A percentile compares a stretch with the other conserved stretches of the same genome.
Evolutionary conservation across 1,140 invertebrate species (phyloP).

Genomic region (Phocides pigmalion): DNA sequence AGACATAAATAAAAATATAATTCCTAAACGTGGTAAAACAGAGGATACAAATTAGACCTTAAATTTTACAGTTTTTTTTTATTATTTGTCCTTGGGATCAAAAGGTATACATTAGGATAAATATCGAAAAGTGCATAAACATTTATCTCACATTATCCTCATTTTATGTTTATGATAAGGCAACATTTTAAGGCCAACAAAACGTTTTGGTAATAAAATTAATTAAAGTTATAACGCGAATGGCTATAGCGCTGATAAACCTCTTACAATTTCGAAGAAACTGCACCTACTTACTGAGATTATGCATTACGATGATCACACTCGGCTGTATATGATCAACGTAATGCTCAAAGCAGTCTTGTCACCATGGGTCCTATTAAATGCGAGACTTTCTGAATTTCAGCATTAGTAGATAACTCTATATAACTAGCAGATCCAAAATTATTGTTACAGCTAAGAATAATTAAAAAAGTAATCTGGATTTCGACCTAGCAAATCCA

Average conservation of each 20-base stretch:
- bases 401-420: neutral
- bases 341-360: neutral
- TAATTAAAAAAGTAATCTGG: no score
- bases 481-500: no score
- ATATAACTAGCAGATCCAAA: no score
- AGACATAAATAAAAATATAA: no score
- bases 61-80: neutral
- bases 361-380: neutral
- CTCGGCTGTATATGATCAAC: neutral
- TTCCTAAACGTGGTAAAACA: no score
- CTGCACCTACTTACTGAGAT: conserved; percentile 3
- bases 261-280: conserved; percentile 14
- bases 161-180: conserved; percentile 11
- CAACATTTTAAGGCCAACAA: neutral
- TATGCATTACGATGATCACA: conserved; percentile 1
- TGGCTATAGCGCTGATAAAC: conserved; percentile 2
- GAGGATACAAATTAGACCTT: no score
- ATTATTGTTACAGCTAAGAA: no score
- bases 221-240: conserved; percentile 22
- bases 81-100: neutral
- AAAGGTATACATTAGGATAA: neutral
- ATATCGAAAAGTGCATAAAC: neutral
- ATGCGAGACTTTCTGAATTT: neutral
- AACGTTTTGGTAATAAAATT: conserved; percentile 22
- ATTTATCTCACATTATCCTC: conserved; percentile 2